A percentile compares a stretch with the other conserved stretches of the same genome.
phyloP scores from a whole-genome alignment of 2,113 vertebrate species.

The Grammomys surdaster region DNA sequence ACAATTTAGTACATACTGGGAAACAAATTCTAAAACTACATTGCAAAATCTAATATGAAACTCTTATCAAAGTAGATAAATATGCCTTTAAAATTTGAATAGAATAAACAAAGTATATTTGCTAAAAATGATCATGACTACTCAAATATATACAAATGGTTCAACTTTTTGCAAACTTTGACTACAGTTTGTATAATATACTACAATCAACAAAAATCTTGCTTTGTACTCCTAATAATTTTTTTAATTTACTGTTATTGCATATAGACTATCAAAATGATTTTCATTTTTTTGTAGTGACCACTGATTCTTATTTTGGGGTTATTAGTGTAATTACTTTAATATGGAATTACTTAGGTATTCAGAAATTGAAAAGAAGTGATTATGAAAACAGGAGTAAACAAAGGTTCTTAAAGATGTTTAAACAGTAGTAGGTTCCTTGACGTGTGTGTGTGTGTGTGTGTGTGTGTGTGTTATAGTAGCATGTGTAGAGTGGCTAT shows the following conservation, averaged over 20 bases:
- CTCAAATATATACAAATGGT: constrained; percentile 62
- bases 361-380: not conserved
- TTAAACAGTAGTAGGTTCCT: not conserved
- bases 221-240: not conserved
- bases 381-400: not conserved
- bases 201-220: not conserved
- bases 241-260: not conserved
- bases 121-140: constrained; percentile 75
- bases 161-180: constrained; percentile 66
- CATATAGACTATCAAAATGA: not conserved
- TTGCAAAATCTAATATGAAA: constrained; percentile 47
- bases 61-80: constrained; percentile 51
- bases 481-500: not conserved
- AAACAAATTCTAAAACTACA: constrained; percentile 52
- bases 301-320: not conserved
- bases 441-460: not conserved
- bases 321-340: not conserved
- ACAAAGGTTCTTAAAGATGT: not conserved
- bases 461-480: not conserved
- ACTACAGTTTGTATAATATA: constrained; percentile 36
- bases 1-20: not conserved
- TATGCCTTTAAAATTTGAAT: constrained; percentile 75
- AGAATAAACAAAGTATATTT: constrained; percentile 76
- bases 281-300: constrained; percentile 19
- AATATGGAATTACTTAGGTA: not conserved